phyloP scores from a whole-genome alignment of 2,113 vertebrate genomes.

The Grammomys dolichurus region DNA sequence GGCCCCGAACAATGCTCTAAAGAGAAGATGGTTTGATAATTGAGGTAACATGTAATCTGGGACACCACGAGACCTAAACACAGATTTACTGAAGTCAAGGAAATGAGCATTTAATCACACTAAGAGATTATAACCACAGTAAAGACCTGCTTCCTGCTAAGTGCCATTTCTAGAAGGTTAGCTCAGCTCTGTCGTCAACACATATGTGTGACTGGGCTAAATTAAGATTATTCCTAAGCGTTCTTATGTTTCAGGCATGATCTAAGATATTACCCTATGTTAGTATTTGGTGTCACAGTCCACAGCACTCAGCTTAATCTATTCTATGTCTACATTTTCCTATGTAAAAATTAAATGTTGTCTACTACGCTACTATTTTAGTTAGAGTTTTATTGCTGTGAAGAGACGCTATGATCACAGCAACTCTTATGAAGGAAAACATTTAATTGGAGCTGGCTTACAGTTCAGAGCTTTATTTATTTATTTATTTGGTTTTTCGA shows the following conservation, averaged over 20 bases:
- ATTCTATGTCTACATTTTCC: conserved; percentile 26
- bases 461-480: background rate
- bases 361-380: background rate
- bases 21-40: conserved; percentile 41
- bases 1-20: background rate
- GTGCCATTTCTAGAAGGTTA: conserved; percentile 62
- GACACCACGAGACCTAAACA: conserved; percentile 20
- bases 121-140: conserved; percentile 42
- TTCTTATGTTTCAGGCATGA: conserved; percentile 49
- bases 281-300: conserved; percentile 44
- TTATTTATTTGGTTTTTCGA: too few species aligned
- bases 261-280: background rate
- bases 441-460: background rate
- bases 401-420: background rate
- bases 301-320: conserved; percentile 35
- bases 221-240: conserved; percentile 17
- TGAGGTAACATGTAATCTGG: conserved; percentile 72
- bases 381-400: background rate
- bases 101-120: conserved; percentile 73
- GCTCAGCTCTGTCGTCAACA: conserved; percentile 65
- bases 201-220: conserved; percentile 40
- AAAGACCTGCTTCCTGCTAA: conserved; percentile 53
- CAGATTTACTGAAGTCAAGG: conserved; percentile 72
- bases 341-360: conserved; percentile 35
- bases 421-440: background rate